Conservation (phyloP, 2,113 vertebrate genomes). For the Pao palembangensis region DNA sequence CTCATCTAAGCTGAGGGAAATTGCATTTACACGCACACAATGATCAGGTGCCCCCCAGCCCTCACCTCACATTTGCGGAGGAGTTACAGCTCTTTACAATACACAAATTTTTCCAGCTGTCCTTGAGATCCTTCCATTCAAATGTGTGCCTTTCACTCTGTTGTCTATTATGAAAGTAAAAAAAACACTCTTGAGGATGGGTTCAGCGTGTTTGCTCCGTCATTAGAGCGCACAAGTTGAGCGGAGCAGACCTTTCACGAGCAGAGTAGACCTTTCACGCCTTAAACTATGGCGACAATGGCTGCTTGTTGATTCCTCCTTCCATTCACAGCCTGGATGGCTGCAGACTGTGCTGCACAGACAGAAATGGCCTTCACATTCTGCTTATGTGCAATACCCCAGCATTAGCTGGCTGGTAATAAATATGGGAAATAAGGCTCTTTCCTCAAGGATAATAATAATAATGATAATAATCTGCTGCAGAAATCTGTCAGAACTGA, state of each 20-base stretch:
- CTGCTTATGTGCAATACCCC: constrained; percentile 57
- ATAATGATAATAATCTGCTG: constrained; percentile 23
- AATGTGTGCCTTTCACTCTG: constrained; percentile 25
- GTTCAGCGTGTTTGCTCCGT: constrained; percentile 39
- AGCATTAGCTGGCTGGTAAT: constrained; percentile 60
- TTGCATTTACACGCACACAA: constrained; percentile 46
- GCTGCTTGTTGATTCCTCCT: constrained; percentile 21
- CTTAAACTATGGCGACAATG: constrained; percentile 32
- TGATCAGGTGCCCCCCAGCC: constrained; percentile 9
- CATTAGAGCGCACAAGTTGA: constrained; percentile 21
- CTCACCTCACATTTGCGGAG: constrained; percentile 15
- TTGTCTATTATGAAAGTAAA: constrained; percentile 16
- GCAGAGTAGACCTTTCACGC: constrained; percentile 15
- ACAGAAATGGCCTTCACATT: constrained; percentile 56
- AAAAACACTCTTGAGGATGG: constrained; percentile 17
- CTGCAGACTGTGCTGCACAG: constrained; percentile 42
- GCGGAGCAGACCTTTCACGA: constrained; percentile 15
- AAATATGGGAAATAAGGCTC: constrained; percentile 62
- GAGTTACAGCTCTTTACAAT: constrained; percentile 28
- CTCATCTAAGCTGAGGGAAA: constrained; percentile 27
- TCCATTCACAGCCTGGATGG: constrained; percentile 45
- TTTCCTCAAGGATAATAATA: constrained; percentile 46
- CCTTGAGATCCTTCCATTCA: constrained; percentile 43
- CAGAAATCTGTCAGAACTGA: constrained; percentile 34
- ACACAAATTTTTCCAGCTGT: constrained; percentile 36